A percentile compares a stretch with the other conserved stretches of the same genome.
phyloP scores from a whole-genome alignment of 2,888 invertebrate species.

The Dermolepida albohirtum region DNA sequence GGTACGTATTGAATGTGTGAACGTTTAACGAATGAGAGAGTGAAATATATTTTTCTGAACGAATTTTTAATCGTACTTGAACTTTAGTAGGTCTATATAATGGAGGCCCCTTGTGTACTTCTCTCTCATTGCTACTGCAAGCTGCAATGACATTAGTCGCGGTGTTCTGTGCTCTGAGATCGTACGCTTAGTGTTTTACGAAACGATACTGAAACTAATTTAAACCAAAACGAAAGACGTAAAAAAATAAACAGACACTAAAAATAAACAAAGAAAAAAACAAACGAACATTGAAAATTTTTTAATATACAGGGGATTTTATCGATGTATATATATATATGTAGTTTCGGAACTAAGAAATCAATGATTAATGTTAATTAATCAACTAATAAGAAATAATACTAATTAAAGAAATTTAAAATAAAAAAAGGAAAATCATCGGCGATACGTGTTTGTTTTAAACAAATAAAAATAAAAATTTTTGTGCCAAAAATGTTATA shows the following conservation, averaged over 20 bases:
- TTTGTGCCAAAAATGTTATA: slow-evolving; percentile 21
- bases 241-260: slow-evolving; percentile 16
- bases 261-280: slow-evolving; percentile 26
- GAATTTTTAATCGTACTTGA: slow-evolving; percentile 51
- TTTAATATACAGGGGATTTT: slow-evolving; percentile 46
- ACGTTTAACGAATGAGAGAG: too few species aligned
- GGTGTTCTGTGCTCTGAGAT: slow-evolving; percentile 55
- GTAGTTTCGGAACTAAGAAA: slow-evolving; percentile 4
- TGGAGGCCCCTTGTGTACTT: slow-evolving; percentile 60
- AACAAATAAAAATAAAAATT: slow-evolving; percentile 9
- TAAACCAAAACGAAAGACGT: slow-evolving; percentile 4
- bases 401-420: neutral
- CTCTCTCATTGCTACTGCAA: slow-evolving; percentile 59
- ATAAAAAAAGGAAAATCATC: too few species aligned
- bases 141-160: slow-evolving; percentile 60
- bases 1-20: neutral
- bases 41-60: neutral
- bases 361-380: neutral
- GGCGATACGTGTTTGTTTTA: too few species aligned
- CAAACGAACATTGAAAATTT: neutral
- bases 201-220: slow-evolving; percentile 25
- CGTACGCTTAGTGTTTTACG: slow-evolving; percentile 40
- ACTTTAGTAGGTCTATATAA: slow-evolving; percentile 59
- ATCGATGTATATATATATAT: slow-evolving; percentile 16
- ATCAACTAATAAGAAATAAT: slow-evolving; percentile 8